Evolutionary conservation across 2,888 invertebrate genomes (phyloP).

Genomic region (Allacma fusca): DNA sequence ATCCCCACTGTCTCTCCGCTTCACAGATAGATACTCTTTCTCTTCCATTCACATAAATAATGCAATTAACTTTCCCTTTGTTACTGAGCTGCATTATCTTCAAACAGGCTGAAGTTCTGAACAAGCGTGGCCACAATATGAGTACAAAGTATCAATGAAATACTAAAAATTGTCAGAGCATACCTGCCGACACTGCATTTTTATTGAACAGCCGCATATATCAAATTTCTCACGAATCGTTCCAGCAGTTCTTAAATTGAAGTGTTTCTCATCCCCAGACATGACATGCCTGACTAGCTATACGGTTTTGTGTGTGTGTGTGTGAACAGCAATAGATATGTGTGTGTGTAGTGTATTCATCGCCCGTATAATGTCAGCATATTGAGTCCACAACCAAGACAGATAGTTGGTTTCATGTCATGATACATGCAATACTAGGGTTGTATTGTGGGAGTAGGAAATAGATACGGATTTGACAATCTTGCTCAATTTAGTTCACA

Average conservation of each 20-base stretch:
- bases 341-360: not conserved
- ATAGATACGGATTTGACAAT: conserved; percentile 20
- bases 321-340: no score
- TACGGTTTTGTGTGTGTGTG: no score
- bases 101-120: no score
- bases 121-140: no score
- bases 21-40: no score
- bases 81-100: no score
- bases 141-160: no score
- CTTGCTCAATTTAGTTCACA: conserved; percentile 23
- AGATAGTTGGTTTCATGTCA: conserved; percentile 11
- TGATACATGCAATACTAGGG: conserved; percentile 3
- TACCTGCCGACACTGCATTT: not conserved
- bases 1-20: not conserved
- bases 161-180: not conserved
- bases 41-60: no score
- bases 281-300: no score
- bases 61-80: no score
- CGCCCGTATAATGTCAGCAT: not conserved
- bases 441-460: conserved; percentile 17
- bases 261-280: not conserved
- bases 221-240: not conserved
- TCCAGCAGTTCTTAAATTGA: not conserved
- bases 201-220: not conserved
- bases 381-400: not conserved